A percentile compares a stretch with the other conserved stretches of the same genome.
Conservation (phyloP, 2,113 vertebrate species). For the Forbesichthys papilliferus region DNA sequence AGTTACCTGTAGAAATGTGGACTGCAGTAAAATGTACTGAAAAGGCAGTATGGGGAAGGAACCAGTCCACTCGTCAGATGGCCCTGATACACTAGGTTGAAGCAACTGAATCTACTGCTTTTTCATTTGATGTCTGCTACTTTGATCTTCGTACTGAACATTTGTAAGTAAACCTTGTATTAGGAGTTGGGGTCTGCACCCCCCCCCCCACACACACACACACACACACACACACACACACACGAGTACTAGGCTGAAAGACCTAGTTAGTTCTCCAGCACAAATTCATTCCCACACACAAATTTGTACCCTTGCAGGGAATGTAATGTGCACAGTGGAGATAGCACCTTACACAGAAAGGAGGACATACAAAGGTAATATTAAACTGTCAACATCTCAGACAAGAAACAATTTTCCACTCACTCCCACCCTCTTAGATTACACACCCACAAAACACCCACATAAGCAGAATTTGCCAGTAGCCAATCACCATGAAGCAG, state of each 20-base stretch:
- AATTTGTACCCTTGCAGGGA: background rate
- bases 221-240: too few relatives aligned
- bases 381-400: slow-evolving; percentile 23
- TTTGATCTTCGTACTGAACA: slow-evolving; percentile 40
- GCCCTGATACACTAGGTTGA: too few relatives aligned
- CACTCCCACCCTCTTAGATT: background rate
- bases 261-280: background rate
- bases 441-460: background rate
- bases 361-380: slow-evolving; percentile 28
- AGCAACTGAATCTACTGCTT: too few relatives aligned
- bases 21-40: too few relatives aligned
- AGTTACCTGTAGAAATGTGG: too few relatives aligned
- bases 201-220: too few relatives aligned
- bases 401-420: slow-evolving; percentile 13
- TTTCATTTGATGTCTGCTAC: slow-evolving; percentile 43
- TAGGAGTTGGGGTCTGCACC: background rate
- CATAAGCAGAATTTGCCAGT: slow-evolving; percentile 1
- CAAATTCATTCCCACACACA: background rate
- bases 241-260: too few relatives aligned
- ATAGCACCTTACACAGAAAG: slow-evolving; percentile 16
- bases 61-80: too few relatives aligned
- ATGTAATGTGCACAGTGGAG: too few relatives aligned
- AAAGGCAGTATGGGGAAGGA: too few relatives aligned
- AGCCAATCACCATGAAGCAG: background rate
- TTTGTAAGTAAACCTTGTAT: slow-evolving; percentile 37